Evolutionary conservation across 2,797 vertebrate genomes (phyloP).

Genomic region (Pteronotus mesoamericanus): DNA sequence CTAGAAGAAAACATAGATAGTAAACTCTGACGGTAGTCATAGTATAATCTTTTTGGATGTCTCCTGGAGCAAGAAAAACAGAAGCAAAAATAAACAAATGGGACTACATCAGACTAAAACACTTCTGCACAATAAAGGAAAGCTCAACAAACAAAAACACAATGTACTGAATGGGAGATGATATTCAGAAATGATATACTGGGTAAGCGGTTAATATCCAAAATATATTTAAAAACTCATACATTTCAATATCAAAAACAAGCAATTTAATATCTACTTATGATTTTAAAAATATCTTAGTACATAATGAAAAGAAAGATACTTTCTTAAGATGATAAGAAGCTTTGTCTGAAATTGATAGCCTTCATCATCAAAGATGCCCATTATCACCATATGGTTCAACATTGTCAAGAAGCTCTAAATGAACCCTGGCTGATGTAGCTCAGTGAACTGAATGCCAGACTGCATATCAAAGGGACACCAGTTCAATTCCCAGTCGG

Average conservation of each 20-base stretch:
- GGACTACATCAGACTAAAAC: neutral
- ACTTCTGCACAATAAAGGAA: neutral
- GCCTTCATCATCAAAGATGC: neutral
- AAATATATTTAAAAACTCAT: neutral
- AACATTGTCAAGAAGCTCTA: neutral
- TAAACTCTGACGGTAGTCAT: neutral
- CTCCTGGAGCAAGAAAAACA: neutral
- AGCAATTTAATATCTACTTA: neutral
- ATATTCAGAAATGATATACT: neutral
- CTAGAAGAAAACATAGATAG: neutral
- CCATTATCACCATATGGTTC: neutral
- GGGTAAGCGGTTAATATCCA: neutral
- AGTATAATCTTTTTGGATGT: neutral
- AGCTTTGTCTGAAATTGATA: neutral
- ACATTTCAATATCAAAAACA: neutral
- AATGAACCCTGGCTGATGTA: no score
- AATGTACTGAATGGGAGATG: neutral
- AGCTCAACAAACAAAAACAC: neutral
- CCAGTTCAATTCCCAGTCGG: no score
- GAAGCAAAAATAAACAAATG: neutral
- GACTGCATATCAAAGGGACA: no score
- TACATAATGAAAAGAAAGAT: slow-evolving; percentile 49
- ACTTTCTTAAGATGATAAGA: neutral
- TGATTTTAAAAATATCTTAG: neutral
- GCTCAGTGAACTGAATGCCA: no score